Evolutionary conservation across 2,113 vertebrate species (phyloP), one percentile per base, ranked within the genome.

Genomic region (Notothenia coriiceps): DNA sequence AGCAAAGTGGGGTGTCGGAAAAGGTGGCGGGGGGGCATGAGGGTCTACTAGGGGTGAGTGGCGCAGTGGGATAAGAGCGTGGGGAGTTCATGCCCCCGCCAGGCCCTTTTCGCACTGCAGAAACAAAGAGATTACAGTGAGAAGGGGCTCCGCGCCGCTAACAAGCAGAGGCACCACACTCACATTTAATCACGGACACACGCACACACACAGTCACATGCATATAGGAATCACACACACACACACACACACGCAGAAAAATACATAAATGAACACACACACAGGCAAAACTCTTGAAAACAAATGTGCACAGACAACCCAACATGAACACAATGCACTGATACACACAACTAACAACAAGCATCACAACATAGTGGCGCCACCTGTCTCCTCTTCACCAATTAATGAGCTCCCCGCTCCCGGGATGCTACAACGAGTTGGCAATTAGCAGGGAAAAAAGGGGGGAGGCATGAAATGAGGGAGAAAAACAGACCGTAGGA

Each of bases 71-170:
- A 88, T 87, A 81, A 93, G 92, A 92, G 93, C 95, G 93, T 94
- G 93, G 86, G 92, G 95, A 97, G 96, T 96, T 97, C 95, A 96
- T 93, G 94, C 90, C 95, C 95, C 92, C 88, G 93, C 92, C 93
- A 83, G 89, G 94, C 94, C 91, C 93, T 95, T 96, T 94, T 96
- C 93, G 92, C 95, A 95, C 94, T 95, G 96, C 96, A 95, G 95
- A 96, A 96, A 96, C 95, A 96, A 96, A 95, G 95, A 96, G 95
- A 96, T 96, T 96, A 95, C 92, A 96, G 92, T 96, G 95, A 94
- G 93, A 93, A 88, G 90, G 85, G 83, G 81, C 83, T 92, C 86
- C 11, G 61, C 4, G 74, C 75, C 55, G 75, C 92, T 92, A 91
- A 93, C 91, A 90, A 93, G 91, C 89, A 85, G 67, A 65, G 76